These are phyloP conservation scores for Baccha elongata DNA, from an alignment of 2,888 invertebrate genomes.

Conservation along the genomic window DNA sequence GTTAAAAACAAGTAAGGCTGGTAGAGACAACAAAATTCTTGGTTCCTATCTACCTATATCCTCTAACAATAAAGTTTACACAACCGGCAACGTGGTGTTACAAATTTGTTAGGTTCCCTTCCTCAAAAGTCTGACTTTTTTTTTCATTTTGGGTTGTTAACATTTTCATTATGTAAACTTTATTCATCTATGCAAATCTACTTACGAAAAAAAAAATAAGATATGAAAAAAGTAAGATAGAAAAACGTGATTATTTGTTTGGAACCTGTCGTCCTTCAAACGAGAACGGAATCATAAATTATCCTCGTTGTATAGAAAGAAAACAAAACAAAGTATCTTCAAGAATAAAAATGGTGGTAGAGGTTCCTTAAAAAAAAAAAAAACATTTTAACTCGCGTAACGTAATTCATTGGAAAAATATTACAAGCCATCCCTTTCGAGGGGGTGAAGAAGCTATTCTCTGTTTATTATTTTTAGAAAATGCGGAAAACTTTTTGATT, in stretches of 20 bases:
- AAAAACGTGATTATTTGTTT: conserved; percentile 74
- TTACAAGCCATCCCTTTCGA: conserved; percentile 55
- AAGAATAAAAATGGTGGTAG: not conserved
- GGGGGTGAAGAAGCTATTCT: conserved; percentile 5
- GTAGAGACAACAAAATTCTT: conserved; percentile 5
- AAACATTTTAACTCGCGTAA: conserved; percentile 59
- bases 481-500: conserved; percentile 71
- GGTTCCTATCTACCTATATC: too few relatives aligned
- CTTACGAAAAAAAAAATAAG: conserved; percentile 45
- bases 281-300: conserved; percentile 71
- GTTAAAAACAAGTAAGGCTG: conserved; percentile 22
- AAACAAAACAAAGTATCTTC: conserved; percentile 43
- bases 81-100: conserved; percentile 57
- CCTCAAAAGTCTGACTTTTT: not conserved
- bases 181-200: conserved; percentile 74
- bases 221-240: conserved; percentile 66
- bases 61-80: conserved; percentile 45
- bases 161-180: conserved; percentile 73
- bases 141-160: conserved; percentile 44
- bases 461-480: conserved; percentile 47
- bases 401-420: conserved; percentile 73
- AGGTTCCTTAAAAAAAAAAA: not conserved
- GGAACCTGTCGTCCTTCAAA: conserved; percentile 73
- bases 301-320: conserved; percentile 33
- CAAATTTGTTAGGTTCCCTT: conserved; percentile 45